Percentiles rank a stretch among this genome's conserved stretches.
Conservation (phyloP, 2,113 vertebrate genomes). For the Bujurquina vittata region DNA sequence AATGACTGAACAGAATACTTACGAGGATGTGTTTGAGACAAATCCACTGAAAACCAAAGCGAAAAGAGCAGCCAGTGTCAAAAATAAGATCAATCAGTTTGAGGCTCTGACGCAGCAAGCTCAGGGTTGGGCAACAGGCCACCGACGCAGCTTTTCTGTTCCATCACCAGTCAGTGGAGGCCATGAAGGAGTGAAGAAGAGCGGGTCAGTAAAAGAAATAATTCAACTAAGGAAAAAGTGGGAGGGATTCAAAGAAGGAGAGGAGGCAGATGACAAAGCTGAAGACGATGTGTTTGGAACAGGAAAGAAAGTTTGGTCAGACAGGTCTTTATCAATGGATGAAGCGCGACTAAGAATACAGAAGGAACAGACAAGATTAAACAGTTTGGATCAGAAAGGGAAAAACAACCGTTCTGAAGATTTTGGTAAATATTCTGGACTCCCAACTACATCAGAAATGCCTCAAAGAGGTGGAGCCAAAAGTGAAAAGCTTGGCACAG, state of each 20-base stretch:
- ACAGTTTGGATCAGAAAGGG: background rate
- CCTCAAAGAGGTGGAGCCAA: constrained; percentile 23
- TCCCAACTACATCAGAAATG: constrained; percentile 40
- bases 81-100: constrained; percentile 80
- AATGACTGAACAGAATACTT: background rate
- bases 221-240: constrained; percentile 4
- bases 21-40: constrained; percentile 57
- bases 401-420: constrained; percentile 1
- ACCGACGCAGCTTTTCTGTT: constrained; percentile 67
- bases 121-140: constrained; percentile 22
- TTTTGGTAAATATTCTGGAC: constrained; percentile 21
- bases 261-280: background rate
- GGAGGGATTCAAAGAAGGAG: constrained; percentile 22
- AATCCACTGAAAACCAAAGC: constrained; percentile 11
- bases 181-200: constrained; percentile 60
- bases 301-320: constrained; percentile 39
- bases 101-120: constrained; percentile 74
- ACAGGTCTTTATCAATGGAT: constrained; percentile 58
- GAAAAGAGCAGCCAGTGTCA: constrained; percentile 67
- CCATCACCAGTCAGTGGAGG: constrained; percentile 35
- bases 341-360: constrained; percentile 22
- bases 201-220: constrained; percentile 54
- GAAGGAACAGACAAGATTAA: background rate
- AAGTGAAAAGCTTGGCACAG: constrained; percentile 21
- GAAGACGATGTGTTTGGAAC: background rate